Evolutionary conservation across 30 jellyfish, hydroid and myxozoan species (phyloP).

Genomic region (Cassiopea andromeda): DNA sequence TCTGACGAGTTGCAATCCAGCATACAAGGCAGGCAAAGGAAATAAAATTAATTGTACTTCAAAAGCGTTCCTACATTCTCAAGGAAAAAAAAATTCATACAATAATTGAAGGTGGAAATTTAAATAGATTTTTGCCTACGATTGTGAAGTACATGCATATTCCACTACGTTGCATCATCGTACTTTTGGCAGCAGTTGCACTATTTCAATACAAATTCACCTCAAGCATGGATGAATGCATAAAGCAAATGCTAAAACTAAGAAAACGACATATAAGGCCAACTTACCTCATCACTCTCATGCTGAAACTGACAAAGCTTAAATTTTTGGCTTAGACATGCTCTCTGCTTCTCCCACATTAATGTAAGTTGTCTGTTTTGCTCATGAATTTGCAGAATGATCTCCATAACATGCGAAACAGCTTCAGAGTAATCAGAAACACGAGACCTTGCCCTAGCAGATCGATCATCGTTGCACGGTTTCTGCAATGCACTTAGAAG

Average conservation of each 20-base stretch:
- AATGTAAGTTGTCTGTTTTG: slow-evolving; percentile 88
- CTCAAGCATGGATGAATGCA: background rate
- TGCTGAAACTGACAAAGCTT: slow-evolving; percentile 74
- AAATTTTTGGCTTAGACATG: slow-evolving; percentile 76
- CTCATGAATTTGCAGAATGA: slow-evolving; percentile 88
- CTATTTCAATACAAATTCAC: too few species aligned
- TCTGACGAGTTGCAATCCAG: too few species aligned
- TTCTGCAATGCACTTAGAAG: slow-evolving; percentile 91
- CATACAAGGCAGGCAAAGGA: too few species aligned
- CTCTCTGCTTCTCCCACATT: slow-evolving; percentile 91
- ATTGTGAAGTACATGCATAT: too few species aligned
- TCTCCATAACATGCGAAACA: slow-evolving; percentile 98
- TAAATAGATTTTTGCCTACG: too few species aligned
- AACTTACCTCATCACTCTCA: slow-evolving; percentile 89
- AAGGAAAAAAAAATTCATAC: too few species aligned
- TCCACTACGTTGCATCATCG: too few species aligned
- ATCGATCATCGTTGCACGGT: slow-evolving; percentile 86
- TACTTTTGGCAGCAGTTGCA: too few species aligned
- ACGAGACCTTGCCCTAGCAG: slow-evolving; percentile 95
- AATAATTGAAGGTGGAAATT: too few species aligned
- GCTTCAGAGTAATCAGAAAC: slow-evolving; percentile 96
- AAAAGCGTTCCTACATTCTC: too few species aligned
- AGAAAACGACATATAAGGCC: background rate
- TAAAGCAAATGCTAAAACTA: background rate
- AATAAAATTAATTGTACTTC: too few species aligned